Conservation (phyloP, 1,140 invertebrate species). For the Calliphora vicina region DNA sequence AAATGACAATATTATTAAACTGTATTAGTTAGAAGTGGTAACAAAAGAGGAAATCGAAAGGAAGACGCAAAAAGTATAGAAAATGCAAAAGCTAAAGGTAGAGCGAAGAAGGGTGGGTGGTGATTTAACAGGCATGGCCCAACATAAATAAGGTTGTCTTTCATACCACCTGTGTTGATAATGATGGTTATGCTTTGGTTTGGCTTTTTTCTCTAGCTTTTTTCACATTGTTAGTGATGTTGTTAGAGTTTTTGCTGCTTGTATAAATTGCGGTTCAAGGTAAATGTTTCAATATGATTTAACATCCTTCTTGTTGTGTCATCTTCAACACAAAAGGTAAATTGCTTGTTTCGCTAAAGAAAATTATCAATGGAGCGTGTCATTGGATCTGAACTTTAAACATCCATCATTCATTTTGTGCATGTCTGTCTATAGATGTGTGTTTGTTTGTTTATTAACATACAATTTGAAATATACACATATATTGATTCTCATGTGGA, state of each 20-base stretch:
- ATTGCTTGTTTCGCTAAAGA: constrained; percentile 34
- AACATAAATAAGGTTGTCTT: not conserved
- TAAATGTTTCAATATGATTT: constrained; percentile 32
- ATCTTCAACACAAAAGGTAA: constrained; percentile 11
- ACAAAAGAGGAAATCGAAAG: not conserved
- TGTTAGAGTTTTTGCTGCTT: not conserved
- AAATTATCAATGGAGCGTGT: constrained; percentile 40
- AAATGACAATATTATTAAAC: not conserved
- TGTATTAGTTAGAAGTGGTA: not conserved
- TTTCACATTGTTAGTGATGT: not conserved
- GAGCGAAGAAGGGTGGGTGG: not conserved
- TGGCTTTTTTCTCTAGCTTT: not conserved
- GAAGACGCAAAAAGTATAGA: not conserved
- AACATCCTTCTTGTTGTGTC: constrained; percentile 25
- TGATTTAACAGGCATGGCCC: not conserved
- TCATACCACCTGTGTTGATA: not conserved
- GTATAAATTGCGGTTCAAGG: constrained; percentile 10
- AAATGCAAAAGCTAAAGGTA: no score
- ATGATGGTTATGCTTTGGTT: constrained; percentile 6
- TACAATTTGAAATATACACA: no score
- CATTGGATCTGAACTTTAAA: constrained; percentile 38
- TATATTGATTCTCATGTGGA: no score
- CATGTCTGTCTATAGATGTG: not conserved
- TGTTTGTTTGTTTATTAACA: no score
- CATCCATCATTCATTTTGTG: not conserved